phyloP scores from a whole-genome alignment of 2,113 vertebrate genomes.

The Embiotoca jacksoni region DNA sequence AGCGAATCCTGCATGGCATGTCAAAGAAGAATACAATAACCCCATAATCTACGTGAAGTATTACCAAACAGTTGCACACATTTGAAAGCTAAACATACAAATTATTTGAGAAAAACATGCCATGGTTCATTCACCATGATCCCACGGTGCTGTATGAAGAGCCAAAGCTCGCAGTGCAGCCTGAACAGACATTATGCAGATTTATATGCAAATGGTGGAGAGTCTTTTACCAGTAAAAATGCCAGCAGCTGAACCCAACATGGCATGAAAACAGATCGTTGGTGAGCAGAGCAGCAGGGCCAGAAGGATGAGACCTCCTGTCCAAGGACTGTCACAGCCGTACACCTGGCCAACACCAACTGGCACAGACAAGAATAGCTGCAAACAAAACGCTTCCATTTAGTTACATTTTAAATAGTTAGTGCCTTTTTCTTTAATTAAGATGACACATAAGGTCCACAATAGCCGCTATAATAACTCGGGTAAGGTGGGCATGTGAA shows the following conservation, averaged over 20 bases:
- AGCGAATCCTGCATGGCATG: constrained; percentile 81
- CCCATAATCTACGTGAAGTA: background rate
- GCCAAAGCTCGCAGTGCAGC: background rate
- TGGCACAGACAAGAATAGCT: constrained; percentile 87
- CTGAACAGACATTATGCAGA: constrained; percentile 21
- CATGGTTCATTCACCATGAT: constrained; percentile 13
- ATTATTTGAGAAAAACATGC: background rate
- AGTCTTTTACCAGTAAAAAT: constrained; percentile 82
- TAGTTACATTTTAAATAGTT: constrained; percentile 4
- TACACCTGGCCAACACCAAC: constrained; percentile 87
- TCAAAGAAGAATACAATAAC: background rate
- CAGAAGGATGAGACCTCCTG: constrained; percentile 85
- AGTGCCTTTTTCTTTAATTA: background rate
- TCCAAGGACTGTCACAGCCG: constrained; percentile 87
- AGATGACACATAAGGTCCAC: background rate
- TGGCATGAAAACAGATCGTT: constrained; percentile 83
- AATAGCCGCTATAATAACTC: too few relatives aligned
- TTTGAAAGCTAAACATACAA: too few relatives aligned
- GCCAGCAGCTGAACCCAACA: constrained; percentile 85
- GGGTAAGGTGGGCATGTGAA: too few relatives aligned
- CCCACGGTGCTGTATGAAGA: constrained; percentile 19
- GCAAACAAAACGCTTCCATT: constrained; percentile 17
- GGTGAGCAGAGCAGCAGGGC: constrained; percentile 88
- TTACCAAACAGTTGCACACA: too few relatives aligned
- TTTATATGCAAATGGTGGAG: constrained; percentile 28